Evolutionary conservation across 2,888 invertebrate species (phyloP).

Genomic region (Melinopterus prodromus): DNA sequence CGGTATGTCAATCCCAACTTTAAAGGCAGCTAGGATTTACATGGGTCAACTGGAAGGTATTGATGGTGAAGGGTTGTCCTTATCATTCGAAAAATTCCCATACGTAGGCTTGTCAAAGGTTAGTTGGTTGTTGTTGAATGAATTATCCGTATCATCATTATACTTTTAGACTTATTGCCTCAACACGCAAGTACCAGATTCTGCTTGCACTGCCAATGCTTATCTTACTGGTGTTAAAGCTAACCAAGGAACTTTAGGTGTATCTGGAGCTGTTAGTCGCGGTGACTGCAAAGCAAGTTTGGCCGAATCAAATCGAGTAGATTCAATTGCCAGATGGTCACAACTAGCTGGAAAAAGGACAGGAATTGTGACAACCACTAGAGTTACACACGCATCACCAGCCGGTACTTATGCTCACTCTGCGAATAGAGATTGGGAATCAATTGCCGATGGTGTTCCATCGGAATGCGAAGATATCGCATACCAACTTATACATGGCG

Average conservation of each 20-base stretch:
- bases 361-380: slow-evolving; percentile 78
- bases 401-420: slow-evolving; percentile 75
- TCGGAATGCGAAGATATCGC: slow-evolving; percentile 74
- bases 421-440: slow-evolving; percentile 77
- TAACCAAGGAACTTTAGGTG: slow-evolving; percentile 79
- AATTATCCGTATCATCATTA: background rate
- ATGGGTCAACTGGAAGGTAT: slow-evolving; percentile 69
- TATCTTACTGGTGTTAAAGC: slow-evolving; percentile 82
- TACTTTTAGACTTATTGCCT: background rate
- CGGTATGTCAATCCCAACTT: slow-evolving; percentile 86
- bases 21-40: slow-evolving; percentile 79
- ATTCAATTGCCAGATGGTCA: slow-evolving; percentile 76
- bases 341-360: slow-evolving; percentile 71
- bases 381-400: slow-evolving; percentile 83
- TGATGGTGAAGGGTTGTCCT: slow-evolving; percentile 73
- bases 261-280: slow-evolving; percentile 70
- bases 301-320: slow-evolving; percentile 66
- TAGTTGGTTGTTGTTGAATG: slow-evolving; percentile 40
- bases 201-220: slow-evolving; percentile 82
- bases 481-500: slow-evolving; percentile 71
- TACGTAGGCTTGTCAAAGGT: slow-evolving; percentile 80
- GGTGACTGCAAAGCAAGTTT: slow-evolving; percentile 70
- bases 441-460: slow-evolving; percentile 63
- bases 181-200: slow-evolving; percentile 26
- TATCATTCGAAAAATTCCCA: slow-evolving; percentile 81